Conservation (phyloP, 2,113 vertebrate species). For the Oreochromis aureus region DNA sequence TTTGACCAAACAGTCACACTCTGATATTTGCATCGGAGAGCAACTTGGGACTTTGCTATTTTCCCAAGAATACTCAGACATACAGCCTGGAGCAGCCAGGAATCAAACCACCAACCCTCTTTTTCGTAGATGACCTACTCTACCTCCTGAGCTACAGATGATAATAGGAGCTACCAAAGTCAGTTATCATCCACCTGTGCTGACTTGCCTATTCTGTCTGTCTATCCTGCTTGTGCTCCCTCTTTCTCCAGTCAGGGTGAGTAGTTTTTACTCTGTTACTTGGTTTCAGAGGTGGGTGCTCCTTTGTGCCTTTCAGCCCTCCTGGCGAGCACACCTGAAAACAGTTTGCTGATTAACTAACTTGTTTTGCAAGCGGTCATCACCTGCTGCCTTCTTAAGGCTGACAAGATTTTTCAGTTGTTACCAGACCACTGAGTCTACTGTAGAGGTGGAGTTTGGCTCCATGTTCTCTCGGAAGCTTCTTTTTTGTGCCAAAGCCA, state of each 20-base stretch:
- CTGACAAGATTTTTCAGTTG: not conserved
- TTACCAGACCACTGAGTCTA: not conserved
- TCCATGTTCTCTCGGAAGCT: not conserved
- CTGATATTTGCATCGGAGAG: rapidly evolving
- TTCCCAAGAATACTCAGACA: not conserved
- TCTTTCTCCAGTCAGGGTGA: not conserved
- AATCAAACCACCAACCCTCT: not conserved
- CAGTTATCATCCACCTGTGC: not conserved
- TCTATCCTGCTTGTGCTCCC: not conserved
- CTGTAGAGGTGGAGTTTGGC: not conserved
- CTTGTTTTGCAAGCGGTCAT: not conserved
- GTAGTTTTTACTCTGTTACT: not conserved
- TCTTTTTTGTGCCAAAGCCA: not conserved
- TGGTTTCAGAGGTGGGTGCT: not conserved
- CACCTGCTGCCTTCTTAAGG: not conserved
- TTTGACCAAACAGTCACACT: not conserved
- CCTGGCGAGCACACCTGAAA: not conserved
- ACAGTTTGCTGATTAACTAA: not conserved
- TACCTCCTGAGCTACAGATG: not conserved
- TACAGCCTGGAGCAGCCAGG: not conserved
- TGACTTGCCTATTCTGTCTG: not conserved
- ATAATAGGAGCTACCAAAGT: not conserved
- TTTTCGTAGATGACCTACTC: not conserved
- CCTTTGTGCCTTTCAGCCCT: not conserved
- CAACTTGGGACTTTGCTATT: not conserved